Base-by-base conservation (phyloP, 1,140 invertebrate genomes). In the Drosophila grimshawi region DNA sequence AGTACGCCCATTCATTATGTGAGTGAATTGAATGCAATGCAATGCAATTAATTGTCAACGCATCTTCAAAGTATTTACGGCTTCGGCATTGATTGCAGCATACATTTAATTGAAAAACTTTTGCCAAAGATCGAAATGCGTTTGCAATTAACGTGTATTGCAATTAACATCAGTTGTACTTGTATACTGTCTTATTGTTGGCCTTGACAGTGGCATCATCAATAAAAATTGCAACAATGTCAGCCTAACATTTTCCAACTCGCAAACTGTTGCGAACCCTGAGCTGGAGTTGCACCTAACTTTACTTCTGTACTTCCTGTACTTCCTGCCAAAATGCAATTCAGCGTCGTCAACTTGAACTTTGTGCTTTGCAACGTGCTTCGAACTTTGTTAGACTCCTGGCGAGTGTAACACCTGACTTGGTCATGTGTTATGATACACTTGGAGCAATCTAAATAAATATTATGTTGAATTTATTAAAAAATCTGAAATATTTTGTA, bases 1-100 rank as follows among this genome's bases (percentile, higher is more conserved):
- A 6, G 1, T 11, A 51, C 5, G 5, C 33, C 5, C 49, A n/a
- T 61, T 76, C 76, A 82, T 82, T 81, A 81, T 51, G 64, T 39
- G 27, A 51, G 3, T 51, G 66, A 71, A 62, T 62, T 62, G 74
- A 62, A 69, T 68, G 77, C 69, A 81, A 69, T 64, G 77, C 70
- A 81, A 81, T 74, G 74, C 80, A 82, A 82, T 82, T 82, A 82
- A 82, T 82, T 82, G 80, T 82, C 71, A 78, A 82, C 70, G 75
- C 75, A 81, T 70, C 48, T 48, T 53, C 32, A 49, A 77, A 81
- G 76, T 59, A 76, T 80, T 80, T 81, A 48, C 56, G 41, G 8
- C 35, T 57, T 48, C 51, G 57, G 64, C 80, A 65, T 75, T 81
- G 80, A 81, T 81, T 70, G 79, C 74, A 75, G 65, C 32, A 75